Conservation (phyloP, 2,797 vertebrate genomes). For the Helostoma temminkii region DNA sequence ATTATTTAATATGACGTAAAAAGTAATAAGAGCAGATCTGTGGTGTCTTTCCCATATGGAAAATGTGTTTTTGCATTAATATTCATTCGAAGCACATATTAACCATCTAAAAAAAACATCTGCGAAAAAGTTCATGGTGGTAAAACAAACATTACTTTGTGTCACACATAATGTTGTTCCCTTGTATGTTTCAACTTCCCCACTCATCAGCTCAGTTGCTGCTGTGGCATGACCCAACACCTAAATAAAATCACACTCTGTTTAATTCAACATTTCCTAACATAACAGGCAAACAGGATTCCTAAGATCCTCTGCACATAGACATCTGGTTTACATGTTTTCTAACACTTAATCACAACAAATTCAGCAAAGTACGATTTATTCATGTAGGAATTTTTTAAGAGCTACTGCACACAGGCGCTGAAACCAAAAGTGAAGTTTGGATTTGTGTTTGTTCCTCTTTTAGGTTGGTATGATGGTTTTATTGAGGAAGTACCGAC, state of each 20-base stretch:
- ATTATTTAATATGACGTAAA: not conserved
- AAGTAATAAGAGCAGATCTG: not conserved
- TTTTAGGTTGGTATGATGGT: slow-evolving; percentile 76
- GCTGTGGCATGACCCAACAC: not conserved
- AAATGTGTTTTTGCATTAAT: not conserved
- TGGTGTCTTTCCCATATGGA: not conserved
- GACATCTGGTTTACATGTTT: not conserved
- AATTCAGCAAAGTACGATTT: slow-evolving; percentile 1
- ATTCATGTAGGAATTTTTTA: slow-evolving; percentile 43
- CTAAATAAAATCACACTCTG: not conserved
- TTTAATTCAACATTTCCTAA: not conserved
- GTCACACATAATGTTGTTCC: not conserved
- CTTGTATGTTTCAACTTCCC: slow-evolving; percentile 14
- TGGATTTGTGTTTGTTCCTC: slow-evolving; percentile 77
- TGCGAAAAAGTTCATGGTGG: not conserved
- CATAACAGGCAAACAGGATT: not conserved
- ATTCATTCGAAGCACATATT: not conserved
- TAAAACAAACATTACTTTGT: not conserved
- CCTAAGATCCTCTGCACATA: not conserved
- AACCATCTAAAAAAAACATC: not conserved
- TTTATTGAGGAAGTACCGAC: slow-evolving; percentile 80
- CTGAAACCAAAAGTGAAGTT: slow-evolving; percentile 83
- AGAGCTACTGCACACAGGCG: slow-evolving; percentile 27
- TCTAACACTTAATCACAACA: slow-evolving; percentile 13
- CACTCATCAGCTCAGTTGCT: not conserved